A percentile compares a stretch with the other conserved stretches of the same genome.
phyloP scores from a whole-genome alignment of 2,888 invertebrate genomes.

The Koerneria pararmatus region DNA sequence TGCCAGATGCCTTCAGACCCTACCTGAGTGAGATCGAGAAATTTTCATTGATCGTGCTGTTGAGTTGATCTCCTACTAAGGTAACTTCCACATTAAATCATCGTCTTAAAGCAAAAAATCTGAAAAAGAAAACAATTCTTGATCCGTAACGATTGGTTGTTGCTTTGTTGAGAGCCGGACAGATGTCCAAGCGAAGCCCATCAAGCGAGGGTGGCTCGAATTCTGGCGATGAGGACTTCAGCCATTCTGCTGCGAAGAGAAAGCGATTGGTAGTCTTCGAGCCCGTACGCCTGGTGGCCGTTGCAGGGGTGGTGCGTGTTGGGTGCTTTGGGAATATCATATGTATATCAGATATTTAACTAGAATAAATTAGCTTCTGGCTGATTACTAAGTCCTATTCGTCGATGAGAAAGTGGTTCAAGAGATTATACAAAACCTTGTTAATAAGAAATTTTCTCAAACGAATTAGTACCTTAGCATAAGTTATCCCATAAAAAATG shows the following conservation, averaged over 20 bases:
- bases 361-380: neutral
- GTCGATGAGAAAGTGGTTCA: neutral
- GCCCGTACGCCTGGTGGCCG: constrained; percentile 47
- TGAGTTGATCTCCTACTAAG: too few relatives aligned
- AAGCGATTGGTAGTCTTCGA: constrained; percentile 45
- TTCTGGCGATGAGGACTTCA: constrained; percentile 12
- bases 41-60: too few relatives aligned
- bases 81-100: too few relatives aligned
- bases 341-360: too few relatives aligned
- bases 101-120: too few relatives aligned
- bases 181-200: constrained; percentile 22
- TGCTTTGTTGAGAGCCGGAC: neutral
- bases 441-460: neutral
- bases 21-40: too few relatives aligned
- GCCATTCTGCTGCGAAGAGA: constrained; percentile 28
- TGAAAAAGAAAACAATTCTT: too few relatives aligned
- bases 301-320: constrained; percentile 44
- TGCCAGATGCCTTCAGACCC: too few relatives aligned
- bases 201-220: constrained; percentile 12
- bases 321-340: too few relatives aligned
- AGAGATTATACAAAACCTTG: neutral
- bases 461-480: neutral
- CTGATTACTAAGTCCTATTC: neutral
- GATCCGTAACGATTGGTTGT: too few relatives aligned
- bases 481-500: neutral